phyloP scores from a whole-genome alignment of 2,888 invertebrate genomes.

The Lingula anatina region DNA sequence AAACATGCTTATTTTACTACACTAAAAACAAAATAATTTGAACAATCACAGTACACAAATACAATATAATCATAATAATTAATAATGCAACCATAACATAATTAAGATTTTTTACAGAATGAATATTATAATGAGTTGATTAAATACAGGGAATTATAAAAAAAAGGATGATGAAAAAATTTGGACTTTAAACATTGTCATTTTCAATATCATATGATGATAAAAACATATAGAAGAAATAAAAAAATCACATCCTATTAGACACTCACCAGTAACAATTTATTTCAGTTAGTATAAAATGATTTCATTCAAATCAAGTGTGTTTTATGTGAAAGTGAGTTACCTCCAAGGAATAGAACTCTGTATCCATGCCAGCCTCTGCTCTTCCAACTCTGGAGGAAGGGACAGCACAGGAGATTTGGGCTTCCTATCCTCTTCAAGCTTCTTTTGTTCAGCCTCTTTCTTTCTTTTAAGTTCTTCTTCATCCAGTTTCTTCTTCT shows the following conservation, averaged over 20 bases:
- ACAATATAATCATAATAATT: too few relatives aligned
- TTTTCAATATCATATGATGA: not conserved
- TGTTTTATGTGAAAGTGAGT: too few relatives aligned
- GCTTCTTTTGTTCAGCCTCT: constrained; percentile 1
- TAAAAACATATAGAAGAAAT: too few relatives aligned
- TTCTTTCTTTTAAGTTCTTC: not conserved
- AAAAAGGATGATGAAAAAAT: too few relatives aligned
- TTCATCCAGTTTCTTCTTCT: not conserved
- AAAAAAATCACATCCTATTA: too few relatives aligned
- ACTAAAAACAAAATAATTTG: not conserved
- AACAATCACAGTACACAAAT: not conserved
- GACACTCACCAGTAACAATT: not conserved
- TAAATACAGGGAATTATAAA: too few relatives aligned
- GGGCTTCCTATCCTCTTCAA: not conserved
- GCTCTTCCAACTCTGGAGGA: constrained; percentile 13
- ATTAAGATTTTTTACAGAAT: too few relatives aligned
- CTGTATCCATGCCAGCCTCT: constrained; percentile 35
- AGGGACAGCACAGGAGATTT: not conserved
- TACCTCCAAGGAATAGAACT: constrained; percentile 44
- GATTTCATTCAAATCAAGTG: too few relatives aligned
- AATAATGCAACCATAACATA: too few relatives aligned
- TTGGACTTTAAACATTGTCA: not conserved
- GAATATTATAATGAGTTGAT: too few relatives aligned
- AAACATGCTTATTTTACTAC: too few relatives aligned
- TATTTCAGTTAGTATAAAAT: too few relatives aligned